Conservation (phyloP, 2,888 invertebrate species). For the Tetheella fluctuosa region DNA sequence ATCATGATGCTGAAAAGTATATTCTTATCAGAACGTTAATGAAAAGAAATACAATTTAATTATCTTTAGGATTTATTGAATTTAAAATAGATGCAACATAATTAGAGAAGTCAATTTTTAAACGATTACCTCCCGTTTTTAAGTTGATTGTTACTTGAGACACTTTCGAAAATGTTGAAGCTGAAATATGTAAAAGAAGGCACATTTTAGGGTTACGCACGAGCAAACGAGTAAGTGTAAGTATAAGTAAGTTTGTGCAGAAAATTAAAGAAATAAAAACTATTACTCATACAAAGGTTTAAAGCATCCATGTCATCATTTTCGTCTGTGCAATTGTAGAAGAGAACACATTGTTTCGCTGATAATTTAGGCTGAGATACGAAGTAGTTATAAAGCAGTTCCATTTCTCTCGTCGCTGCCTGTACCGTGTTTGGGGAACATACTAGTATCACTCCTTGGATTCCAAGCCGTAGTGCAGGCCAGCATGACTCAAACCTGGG, state of each 20-base stretch:
- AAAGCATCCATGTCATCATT: conserved; percentile 72
- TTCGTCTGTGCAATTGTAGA: conserved; percentile 82
- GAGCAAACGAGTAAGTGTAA: background rate
- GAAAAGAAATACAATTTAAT: conserved; percentile 31
- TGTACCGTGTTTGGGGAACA: conserved; percentile 81
- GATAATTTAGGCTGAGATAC: conserved; percentile 87
- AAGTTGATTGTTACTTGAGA: conserved; percentile 84
- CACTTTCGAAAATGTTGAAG: conserved; percentile 84
- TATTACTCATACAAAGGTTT: conserved; percentile 69
- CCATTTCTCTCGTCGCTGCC: conserved; percentile 83
- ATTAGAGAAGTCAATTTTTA: conserved; percentile 84
- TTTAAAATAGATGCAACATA: conserved; percentile 73
- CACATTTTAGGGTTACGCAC: background rate
- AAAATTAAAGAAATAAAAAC: no score
- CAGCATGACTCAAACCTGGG: conserved; percentile 89
- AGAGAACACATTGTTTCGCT: conserved; percentile 86
- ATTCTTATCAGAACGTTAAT: conserved; percentile 12
- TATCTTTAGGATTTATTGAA: conserved; percentile 61
- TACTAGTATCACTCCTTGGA: conserved; percentile 88
- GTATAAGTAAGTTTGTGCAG: background rate
- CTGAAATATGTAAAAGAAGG: conserved; percentile 63
- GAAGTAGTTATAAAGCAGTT: conserved; percentile 87
- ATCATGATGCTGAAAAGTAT: conserved; percentile 15
- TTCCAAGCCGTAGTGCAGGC: conserved; percentile 88
- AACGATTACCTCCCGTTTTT: conserved; percentile 83